phyloP scores from a whole-genome alignment of 2,797 vertebrate genomes.

The Nyctalus aviator region DNA sequence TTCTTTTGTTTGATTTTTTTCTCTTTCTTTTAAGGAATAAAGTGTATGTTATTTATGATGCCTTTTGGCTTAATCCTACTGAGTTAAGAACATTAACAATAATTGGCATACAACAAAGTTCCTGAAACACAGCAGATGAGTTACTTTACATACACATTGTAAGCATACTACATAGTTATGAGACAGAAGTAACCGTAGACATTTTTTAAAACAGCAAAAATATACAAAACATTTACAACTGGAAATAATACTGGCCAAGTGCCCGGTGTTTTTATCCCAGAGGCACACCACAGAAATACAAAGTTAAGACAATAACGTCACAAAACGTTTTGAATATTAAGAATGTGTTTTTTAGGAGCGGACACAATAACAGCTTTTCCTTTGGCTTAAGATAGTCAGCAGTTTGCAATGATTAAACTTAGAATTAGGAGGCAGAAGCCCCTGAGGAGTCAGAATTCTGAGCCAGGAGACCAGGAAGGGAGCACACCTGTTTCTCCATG shows the following conservation, averaged over 20 bases:
- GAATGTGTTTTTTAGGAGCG: not conserved
- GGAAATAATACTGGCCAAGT: not conserved
- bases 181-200: not conserved
- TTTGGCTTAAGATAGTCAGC: not conserved
- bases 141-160: not conserved
- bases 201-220: not conserved
- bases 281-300: not conserved
- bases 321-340: not conserved
- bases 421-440: not conserved
- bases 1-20: not conserved
- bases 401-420: not conserved
- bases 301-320: not conserved
- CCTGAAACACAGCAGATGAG: not conserved
- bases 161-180: not conserved
- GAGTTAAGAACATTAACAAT: not conserved
- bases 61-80: not conserved
- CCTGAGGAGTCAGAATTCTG: not conserved
- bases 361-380: not conserved
- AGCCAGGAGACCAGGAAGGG: not conserved
- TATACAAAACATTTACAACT: not conserved
- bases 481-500: not conserved
- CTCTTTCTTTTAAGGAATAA: conserved; percentile 3
- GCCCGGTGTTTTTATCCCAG: not conserved
- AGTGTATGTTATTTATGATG: not conserved
- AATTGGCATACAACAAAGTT: not conserved